Base-by-base conservation (phyloP, 2,797 vertebrate species). In the Pyrocephalus nanus region DNA sequence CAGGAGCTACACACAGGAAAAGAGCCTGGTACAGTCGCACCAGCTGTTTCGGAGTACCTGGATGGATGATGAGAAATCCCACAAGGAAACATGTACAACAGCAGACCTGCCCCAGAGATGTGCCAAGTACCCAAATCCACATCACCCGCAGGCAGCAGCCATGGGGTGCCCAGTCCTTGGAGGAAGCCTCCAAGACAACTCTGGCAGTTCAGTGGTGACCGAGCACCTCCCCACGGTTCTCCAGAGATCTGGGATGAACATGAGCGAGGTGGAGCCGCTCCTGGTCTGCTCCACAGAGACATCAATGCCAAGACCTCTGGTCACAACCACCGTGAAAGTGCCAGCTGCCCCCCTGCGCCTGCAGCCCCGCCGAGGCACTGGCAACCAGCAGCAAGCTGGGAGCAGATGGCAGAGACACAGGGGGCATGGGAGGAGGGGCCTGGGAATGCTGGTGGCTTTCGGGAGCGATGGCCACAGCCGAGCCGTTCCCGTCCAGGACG, bases 321-420 rank as follows among this genome's bases (percentile, higher is more conserved):
- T 10, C 47, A 32, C 27, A 27, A 9, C 11, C 51, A 57, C 38
- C 27, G 91, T 7, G 48, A n/a, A 4, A 11, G 43, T 32, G 50
- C 15, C 92, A 86, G 81, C 86, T 85, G 76, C 71, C 79, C 86
- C 42, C 88, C 88, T 47, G 6, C 0, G 9, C 69, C 87, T 0
- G 4, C 83, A 75, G 79, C 55, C 30, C 85, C 1, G 1, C 9
- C 0, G 64, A 92, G 90, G 71, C 3, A 17, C 67, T 55, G 91
- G 64, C 91, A 82, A 67, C 2, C 58, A 76, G 76, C 27, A 25
- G 85, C 42, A 43, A 55, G 87, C 92, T 76, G 82, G 26, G 53
- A 84, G 85, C 95, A 96, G 97, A 97, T 91, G 93, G 96, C 74
- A 69, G 81, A 11, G 57, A 40, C 4, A 5, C 3, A 1, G 87